Percentiles rank a stretch among this genome's conserved stretches.
Conservation (phyloP, 2,797 vertebrate species). For the Crypturellus tataupa region DNA sequence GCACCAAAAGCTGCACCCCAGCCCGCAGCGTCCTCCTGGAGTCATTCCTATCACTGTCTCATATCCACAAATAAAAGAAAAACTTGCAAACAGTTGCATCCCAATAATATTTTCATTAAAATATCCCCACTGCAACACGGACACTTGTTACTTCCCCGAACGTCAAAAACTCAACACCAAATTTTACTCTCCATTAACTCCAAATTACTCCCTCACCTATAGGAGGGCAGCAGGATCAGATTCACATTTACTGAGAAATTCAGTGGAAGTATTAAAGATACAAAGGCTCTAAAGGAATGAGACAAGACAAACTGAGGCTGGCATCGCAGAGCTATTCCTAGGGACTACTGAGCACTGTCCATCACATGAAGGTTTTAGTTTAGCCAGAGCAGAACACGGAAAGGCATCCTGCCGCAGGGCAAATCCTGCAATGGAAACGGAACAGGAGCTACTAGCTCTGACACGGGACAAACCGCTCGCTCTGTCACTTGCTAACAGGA, state of each 20-base stretch:
- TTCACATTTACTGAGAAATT: not conserved
- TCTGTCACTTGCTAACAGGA: not conserved
- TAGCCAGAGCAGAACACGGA: too few species aligned
- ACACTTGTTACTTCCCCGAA: not conserved
- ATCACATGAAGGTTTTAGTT: too few species aligned
- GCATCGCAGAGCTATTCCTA: not conserved
- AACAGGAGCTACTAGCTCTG: too few species aligned
- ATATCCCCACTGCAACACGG: not conserved
- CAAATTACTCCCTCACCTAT: not conserved
- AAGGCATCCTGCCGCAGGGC: too few species aligned
- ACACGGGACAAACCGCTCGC: too few species aligned
- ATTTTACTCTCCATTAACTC: not conserved
- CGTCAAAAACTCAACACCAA: not conserved
- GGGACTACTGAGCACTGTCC: not conserved
- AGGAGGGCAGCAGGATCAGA: fast-evolving
- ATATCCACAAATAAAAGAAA: not conserved
- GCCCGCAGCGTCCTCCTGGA: not conserved
- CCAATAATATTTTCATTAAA: not conserved
- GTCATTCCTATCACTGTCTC: not conserved
- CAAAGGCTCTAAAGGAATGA: not conserved
- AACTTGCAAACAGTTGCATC: not conserved
- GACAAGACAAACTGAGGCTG: not conserved
- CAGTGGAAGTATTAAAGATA: not conserved
- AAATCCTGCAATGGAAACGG: too few species aligned
- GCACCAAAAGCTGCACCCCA: not conserved